Evolutionary conservation across 2,797 vertebrate species (phyloP), one percentile per base, ranked within the genome.

Genomic region (Phoxinus dragarum): DNA sequence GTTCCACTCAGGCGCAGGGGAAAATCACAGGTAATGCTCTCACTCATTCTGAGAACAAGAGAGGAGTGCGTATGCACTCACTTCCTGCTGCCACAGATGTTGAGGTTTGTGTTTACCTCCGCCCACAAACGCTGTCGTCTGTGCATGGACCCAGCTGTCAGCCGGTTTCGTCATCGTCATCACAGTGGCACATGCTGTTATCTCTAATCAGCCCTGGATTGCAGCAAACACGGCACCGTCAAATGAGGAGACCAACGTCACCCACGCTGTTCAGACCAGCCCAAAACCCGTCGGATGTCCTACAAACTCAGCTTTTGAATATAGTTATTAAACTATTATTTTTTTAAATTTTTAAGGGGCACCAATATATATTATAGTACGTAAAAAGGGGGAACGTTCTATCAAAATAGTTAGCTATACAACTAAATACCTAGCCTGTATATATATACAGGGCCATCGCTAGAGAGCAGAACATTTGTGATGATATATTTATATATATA

Each of bases 1-100:
- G 75, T 75, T 40, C 82, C 84, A 69, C 42, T 61, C 64, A 72
- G 23, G 66, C 79, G 59, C 76, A 86, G 79, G 64, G 91, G 94
- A 95, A 94, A 95, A 96, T 94, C 94, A 95, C 92, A 91, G 89
- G 87, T 93, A 87, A 92, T 85, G 67, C 87, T 74, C 84, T 88
- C 74, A 94, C 84, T 96, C 93, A 95, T 95, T 94, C 88, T 95
- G 94, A 96, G 90, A 96, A 91, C 81, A 92, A 81, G 87, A 90
- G 89, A 93, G 88, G 86, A 91, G 80, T 88, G 90, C 88, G 84
- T 85, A 75, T 81, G 80, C 74, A 84, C 42, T 81, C 84, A 80
- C 79, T 86, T 89, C 79, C 84, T 81, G 76, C 68, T 40, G 77
- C 84, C 84, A 79, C 83, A 85, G 84, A 85, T 85, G 84, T 85